Evolutionary conservation across 1,140 invertebrate species (phyloP).

Genomic region (Lepidostoma basale): DNA sequence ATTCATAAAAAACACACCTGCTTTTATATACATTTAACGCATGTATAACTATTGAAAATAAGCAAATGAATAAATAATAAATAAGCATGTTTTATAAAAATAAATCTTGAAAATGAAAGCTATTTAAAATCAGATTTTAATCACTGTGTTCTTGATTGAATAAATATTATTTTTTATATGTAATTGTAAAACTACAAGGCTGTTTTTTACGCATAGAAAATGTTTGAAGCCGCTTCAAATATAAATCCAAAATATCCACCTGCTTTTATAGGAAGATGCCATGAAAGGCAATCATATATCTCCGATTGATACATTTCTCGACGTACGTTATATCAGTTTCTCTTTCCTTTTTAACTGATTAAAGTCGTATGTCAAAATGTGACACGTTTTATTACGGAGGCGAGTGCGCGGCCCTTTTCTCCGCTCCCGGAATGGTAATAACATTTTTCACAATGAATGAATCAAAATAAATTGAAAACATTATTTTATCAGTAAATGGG

Average conservation of each 20-base stretch:
- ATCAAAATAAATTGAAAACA: background rate
- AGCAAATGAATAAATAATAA: no score
- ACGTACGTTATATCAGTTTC: constrained; percentile 44
- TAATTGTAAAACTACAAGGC: no score
- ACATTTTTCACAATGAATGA: constrained; percentile 27
- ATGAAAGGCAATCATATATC: constrained; percentile 35
- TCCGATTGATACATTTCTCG: constrained; percentile 41
- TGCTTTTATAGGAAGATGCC: constrained; percentile 23
- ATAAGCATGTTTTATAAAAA: no score
- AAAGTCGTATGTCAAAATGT: constrained; percentile 46
- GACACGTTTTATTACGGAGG: constrained; percentile 42
- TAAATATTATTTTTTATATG: no score
- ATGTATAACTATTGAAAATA: background rate
- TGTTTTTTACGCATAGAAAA: no score
- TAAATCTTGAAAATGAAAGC: no score
- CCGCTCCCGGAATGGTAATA: constrained; percentile 9
- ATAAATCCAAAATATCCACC: constrained; percentile 42
- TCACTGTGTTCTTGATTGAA: no score
- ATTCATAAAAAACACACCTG: constrained; percentile 8
- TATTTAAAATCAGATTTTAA: no score
- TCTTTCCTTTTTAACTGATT: constrained; percentile 46
- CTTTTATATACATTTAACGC: background rate
- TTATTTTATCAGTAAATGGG: no score
- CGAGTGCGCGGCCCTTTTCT: constrained; percentile 9
- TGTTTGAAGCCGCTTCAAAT: background rate